These are phyloP conservation scores for Hozukius guyotensis DNA, from an alignment of 2,797 vertebrate species.

Conservation along the genomic window DNA sequence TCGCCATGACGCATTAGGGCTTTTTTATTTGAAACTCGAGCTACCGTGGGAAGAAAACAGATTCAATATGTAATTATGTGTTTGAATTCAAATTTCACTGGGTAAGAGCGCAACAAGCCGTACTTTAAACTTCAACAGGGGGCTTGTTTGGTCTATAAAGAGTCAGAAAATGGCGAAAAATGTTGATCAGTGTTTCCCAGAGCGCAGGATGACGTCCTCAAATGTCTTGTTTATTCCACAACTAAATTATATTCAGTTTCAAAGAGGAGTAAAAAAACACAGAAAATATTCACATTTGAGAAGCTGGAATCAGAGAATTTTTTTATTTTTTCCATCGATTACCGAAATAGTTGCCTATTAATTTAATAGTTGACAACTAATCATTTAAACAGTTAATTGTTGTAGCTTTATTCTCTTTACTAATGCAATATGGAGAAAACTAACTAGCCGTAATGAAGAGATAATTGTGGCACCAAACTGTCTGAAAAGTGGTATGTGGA, in stretches of 20 bases:
- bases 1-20: not conserved
- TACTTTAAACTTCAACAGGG: not conserved
- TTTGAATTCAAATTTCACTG: not conserved
- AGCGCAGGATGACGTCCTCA: too few species aligned
- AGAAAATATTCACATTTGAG: too few species aligned
- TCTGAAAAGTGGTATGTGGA: not conserved
- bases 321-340: too few species aligned
- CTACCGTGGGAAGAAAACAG: not conserved
- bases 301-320: too few species aligned
- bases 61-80: not conserved
- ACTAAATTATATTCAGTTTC: too few species aligned
- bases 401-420: not conserved
- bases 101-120: not conserved
- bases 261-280: too few species aligned
- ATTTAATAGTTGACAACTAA: too few species aligned
- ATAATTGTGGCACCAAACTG: not conserved
- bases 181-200: too few species aligned
- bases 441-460: not conserved
- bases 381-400: not conserved
- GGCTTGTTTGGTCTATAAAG: too few species aligned
- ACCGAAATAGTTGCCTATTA: too few species aligned
- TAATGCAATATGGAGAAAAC: not conserved
- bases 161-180: too few species aligned
- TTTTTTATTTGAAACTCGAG: not conserved
- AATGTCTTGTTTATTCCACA: too few species aligned